A percentile compares a stretch with the other conserved stretches of the same genome.
Evolutionary conservation across 1,140 invertebrate genomes (phyloP).

Genomic region (Solenopsis invicta): DNA sequence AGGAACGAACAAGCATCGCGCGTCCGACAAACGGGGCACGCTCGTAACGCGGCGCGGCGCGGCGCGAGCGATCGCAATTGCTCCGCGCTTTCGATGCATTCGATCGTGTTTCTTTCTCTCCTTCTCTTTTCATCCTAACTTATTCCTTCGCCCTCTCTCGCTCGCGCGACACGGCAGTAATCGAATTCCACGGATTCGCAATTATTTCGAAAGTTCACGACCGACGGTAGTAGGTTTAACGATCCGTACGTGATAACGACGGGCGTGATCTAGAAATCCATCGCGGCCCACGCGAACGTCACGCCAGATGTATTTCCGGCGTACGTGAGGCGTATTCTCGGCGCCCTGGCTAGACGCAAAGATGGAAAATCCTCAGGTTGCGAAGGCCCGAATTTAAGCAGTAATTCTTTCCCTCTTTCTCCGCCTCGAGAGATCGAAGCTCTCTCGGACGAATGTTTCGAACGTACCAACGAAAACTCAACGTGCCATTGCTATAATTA

Average conservation of each 20-base stretch:
- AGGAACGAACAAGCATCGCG: constrained; percentile 32
- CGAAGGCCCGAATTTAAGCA: neutral
- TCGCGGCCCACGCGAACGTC: neutral
- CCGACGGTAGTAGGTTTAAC: constrained; percentile 57
- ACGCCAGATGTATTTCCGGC: constrained; percentile 49
- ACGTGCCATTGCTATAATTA: neutral
- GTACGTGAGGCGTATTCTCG: constrained; percentile 46
- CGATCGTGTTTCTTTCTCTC: constrained; percentile 1
- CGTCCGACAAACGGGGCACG: constrained; percentile 7
- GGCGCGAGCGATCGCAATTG: constrained; percentile 39
- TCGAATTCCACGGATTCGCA: constrained; percentile 67
- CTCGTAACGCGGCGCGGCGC: neutral
- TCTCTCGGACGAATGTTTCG: too few relatives aligned
- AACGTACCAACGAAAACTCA: neutral
- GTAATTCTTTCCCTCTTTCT: neutral
- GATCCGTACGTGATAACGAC: constrained; percentile 63
- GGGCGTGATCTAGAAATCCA: constrained; percentile 45
- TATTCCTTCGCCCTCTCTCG: neutral
- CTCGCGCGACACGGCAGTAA: constrained; percentile 38
- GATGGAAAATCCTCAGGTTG: neutral
- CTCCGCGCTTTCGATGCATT: constrained; percentile 42
- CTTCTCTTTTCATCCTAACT: too few relatives aligned
- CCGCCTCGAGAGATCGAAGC: neutral
- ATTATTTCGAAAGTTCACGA: constrained; percentile 65
- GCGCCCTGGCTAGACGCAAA: neutral